Evolutionary conservation across 1,140 invertebrate genomes (phyloP).

Genomic region (Reticulitermes speratus): DNA sequence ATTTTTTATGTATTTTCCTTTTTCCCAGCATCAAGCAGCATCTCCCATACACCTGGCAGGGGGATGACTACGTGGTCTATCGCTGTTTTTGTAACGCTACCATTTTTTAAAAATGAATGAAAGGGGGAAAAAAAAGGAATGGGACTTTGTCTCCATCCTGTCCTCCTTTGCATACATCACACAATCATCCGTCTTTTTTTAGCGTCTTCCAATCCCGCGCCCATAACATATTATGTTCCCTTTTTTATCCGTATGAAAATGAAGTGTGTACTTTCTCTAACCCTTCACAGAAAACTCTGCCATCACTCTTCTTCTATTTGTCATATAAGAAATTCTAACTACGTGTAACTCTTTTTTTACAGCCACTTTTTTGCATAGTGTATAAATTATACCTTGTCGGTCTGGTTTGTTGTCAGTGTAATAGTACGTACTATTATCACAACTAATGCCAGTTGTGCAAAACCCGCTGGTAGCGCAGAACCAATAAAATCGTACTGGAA

Average conservation of each 20-base stretch:
- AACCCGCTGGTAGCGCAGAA: not conserved
- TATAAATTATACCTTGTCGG: conserved; percentile 1
- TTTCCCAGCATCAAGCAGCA: not conserved
- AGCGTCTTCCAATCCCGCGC: conserved; percentile 3
- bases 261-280: not conserved
- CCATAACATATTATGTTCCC: not conserved
- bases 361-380: not conserved
- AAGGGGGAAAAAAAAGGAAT: not conserved
- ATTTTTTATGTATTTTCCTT: conserved; percentile 5
- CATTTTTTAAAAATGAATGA: conserved; percentile 1
- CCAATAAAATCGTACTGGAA: not conserved
- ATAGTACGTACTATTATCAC: not conserved
- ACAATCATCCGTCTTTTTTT: not conserved
- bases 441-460: not conserved
- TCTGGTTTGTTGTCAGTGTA: not conserved
- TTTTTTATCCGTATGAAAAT: conserved; percentile 7
- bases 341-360: not conserved
- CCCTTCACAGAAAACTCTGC: not conserved
- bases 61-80: conserved; percentile 1
- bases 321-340: not conserved
- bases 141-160: not conserved
- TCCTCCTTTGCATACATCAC: not conserved
- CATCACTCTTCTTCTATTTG: conserved; percentile 1
- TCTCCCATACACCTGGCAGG: conserved; percentile 1
- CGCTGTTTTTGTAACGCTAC: not conserved